Conservation (phyloP, 53 echinoderm and acorn worm species). For the Echinometra lucunter region DNA sequence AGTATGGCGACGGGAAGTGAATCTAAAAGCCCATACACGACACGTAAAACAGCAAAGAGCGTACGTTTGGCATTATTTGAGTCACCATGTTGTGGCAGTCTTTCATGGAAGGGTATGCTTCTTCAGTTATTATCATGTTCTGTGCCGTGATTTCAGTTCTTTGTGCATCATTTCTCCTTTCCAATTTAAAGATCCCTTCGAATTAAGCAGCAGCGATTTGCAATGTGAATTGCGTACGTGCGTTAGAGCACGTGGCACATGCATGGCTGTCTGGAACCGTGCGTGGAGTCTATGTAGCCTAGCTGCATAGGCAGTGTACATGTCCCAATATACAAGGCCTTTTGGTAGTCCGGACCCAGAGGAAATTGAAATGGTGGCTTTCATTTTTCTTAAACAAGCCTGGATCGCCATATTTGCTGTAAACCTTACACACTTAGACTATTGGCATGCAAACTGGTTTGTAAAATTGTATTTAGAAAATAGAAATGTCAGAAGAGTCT, state of each 20-base stretch:
- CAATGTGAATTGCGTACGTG: not conserved
- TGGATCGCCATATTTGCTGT: too few species aligned
- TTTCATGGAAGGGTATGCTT: not conserved
- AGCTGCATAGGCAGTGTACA: too few species aligned
- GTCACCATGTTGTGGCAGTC: not conserved
- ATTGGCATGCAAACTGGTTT: not conserved
- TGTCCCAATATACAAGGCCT: too few species aligned
- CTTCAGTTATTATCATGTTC: not conserved
- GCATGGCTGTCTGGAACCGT: not conserved
- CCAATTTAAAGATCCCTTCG: not conserved
- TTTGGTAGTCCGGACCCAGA: too few species aligned
- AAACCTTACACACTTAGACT: too few species aligned
- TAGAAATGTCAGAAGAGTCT: too few species aligned
- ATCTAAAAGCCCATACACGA: not conserved
- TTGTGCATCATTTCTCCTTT: not conserved
- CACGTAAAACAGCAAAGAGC: not conserved
- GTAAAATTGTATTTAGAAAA: too few species aligned
- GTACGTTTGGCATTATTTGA: not conserved
- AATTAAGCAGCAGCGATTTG: not conserved
- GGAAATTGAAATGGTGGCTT: too few species aligned
- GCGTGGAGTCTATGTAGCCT: too few species aligned
- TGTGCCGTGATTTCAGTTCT: not conserved
- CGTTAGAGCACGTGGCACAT: constrained; percentile 48
- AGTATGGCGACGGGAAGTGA: constrained; percentile 57
- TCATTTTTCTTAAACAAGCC: too few species aligned